Evolutionary conservation across 2,888 invertebrate species (phyloP), one percentile per base, ranked within the genome.

Genomic region (Malachius bipustulatus): DNA sequence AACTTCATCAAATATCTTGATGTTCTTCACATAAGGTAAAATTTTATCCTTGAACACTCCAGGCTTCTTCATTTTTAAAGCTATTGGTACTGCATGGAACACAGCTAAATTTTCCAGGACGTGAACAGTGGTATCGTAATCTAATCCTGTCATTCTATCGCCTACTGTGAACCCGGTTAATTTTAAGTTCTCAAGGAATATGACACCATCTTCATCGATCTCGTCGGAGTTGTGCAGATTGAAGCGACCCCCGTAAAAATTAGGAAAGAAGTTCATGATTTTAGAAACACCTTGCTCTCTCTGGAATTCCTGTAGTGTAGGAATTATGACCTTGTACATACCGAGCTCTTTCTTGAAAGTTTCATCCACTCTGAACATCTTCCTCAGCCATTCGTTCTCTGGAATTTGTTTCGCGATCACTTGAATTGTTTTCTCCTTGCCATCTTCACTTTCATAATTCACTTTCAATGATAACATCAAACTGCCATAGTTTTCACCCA

Each of bases 401-500:
- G 50, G 47, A 16, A 41, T 35, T 13, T 39, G 35, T 32, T 48
- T 49, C 1, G 43, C 47, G 9, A 46, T 45, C 6, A 37, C 16
- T 8, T 45, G 30, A n/a, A 41, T 6, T 3, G 31, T 37, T 29
- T 37, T 14, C 19, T 41, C 37, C 16, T 36, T 33, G 2, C 26
- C 41, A 28, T 32, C 19, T n/a, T 24, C 31, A 29, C 40, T 34
- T 34, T 32, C 13, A 9, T 64, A 37, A 36, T 49, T 55, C 0
- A 63, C 16, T 14, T 47, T 44, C 3, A 56, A 44, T 1, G 59
- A 55, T 1, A 71, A 44, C 52, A 73, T 70, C 0, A 66, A 51
- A 43, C 73, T 72, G 1, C 71, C 72, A 48, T 71, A 73, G 48
- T 73, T 73, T 44, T 73, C 73, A 2, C 73, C 73, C 0, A 65